Conservation (phyloP, 2,888 invertebrate species). For the Merodon equestris region DNA sequence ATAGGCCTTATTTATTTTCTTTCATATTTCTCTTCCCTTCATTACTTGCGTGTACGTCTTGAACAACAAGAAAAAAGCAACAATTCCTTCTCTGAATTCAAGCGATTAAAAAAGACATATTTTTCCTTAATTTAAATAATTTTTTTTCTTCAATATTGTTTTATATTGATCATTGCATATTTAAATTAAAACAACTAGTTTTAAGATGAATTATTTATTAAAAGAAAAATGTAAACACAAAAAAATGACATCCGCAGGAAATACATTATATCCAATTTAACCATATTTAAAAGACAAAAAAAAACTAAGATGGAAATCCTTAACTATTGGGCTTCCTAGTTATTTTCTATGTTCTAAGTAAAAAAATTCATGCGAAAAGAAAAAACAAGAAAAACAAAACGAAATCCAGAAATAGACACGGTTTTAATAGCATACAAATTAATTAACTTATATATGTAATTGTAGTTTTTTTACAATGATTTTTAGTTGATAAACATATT, state of each 20-base stretch:
- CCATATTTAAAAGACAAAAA: constrained; percentile 47
- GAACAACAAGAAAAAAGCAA: constrained; percentile 15
- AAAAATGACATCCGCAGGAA: constrained; percentile 60
- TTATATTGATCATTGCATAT: constrained; percentile 36
- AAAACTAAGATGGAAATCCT: constrained; percentile 37
- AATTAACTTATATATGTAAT: constrained; percentile 71
- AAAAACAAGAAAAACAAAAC: constrained; percentile 18
- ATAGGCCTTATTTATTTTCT: constrained; percentile 59
- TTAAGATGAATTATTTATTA: constrained; percentile 66
- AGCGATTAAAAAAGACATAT: constrained; percentile 38
- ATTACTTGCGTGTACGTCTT: constrained; percentile 42
- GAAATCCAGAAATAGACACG: constrained; percentile 59
- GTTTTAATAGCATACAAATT: constrained; percentile 49
- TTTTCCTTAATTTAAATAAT: constrained; percentile 43
- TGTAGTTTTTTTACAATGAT: constrained; percentile 64
- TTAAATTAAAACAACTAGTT: no score
- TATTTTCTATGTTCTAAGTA: constrained; percentile 31
- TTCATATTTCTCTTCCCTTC: constrained; percentile 21
- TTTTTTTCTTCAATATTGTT: constrained; percentile 9
- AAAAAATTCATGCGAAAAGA: constrained; percentile 26
- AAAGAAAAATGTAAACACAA: constrained; percentile 30
- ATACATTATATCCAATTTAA: constrained; percentile 45
- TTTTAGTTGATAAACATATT: constrained; percentile 71
- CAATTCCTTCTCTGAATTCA: constrained; percentile 27
- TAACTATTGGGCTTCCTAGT: constrained; percentile 68